Percentiles rank a stretch among this genome's conserved stretches.
These are phyloP conservation scores for Tenualosa ilisha DNA, from an alignment of 2,797 vertebrate species.

Conservation along the genomic window DNA sequence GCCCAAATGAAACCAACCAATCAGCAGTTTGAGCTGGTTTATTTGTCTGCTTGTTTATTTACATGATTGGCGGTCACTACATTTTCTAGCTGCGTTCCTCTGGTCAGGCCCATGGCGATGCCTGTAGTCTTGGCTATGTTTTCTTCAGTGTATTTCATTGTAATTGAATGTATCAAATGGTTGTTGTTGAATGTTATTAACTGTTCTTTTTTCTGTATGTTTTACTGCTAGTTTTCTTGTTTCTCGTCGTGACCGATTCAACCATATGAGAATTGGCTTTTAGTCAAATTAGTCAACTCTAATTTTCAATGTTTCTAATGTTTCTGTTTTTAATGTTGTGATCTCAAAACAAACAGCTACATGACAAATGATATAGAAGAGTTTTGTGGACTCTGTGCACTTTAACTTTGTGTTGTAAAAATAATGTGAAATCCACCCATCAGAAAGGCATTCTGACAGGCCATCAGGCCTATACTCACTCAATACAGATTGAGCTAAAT, in stretches of 20 bases:
- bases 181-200: neutral
- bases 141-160: neutral
- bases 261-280: neutral
- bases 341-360: slow-evolving; percentile 1
- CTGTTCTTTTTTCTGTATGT: neutral
- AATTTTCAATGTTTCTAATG: neutral
- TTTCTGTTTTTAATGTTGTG: neutral
- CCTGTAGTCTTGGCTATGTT: neutral
- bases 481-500: neutral
- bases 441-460: neutral
- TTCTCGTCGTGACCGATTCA: neutral
- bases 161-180: neutral
- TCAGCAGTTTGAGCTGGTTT: neutral
- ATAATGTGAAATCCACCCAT: neutral
- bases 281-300: neutral
- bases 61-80: neutral
- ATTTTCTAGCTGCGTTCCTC: neutral
- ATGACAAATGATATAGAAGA: neutral
- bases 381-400: neutral
- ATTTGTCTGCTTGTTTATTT: slow-evolving; percentile 12
- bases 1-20: neutral
- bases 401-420: neutral
- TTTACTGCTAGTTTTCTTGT: neutral
- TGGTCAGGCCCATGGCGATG: neutral
- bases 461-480: neutral